Conservation (phyloP, 2,888 invertebrate species). For the Chloroclysta siterata region DNA sequence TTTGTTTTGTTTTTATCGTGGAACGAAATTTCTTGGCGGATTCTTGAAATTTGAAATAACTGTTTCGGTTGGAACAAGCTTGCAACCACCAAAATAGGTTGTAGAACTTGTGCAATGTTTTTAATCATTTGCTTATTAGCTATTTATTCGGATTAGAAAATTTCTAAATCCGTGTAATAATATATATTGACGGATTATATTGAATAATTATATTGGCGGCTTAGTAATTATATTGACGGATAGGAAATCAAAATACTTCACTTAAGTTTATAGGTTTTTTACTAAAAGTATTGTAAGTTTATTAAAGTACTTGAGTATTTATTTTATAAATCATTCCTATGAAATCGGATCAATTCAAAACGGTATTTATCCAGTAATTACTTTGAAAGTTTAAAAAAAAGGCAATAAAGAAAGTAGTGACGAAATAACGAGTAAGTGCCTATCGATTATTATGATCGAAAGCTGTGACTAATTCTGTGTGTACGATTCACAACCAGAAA, state of each 20-base stretch:
- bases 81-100: not conserved
- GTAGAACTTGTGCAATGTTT: not conserved
- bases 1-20: constrained; percentile 22
- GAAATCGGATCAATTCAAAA: too few relatives aligned
- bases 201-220: too few relatives aligned
- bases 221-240: not conserved
- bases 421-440: too few relatives aligned
- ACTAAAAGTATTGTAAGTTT: too few relatives aligned
- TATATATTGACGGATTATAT: too few relatives aligned
- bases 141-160: not conserved
- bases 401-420: too few relatives aligned
- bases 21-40: constrained; percentile 23
- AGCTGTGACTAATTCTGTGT: constrained; percentile 27
- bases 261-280: too few relatives aligned
- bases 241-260: too few relatives aligned
- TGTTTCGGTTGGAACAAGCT: constrained; percentile 18
- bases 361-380: too few relatives aligned
- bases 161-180: not conserved
- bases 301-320: too few relatives aligned
- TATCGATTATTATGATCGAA: not conserved
- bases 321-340: too few relatives aligned
- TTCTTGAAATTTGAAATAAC: constrained; percentile 23
- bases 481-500: constrained; percentile 30
- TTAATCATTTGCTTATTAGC: not conserved
- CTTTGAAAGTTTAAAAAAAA: too few relatives aligned